Conservation (phyloP, 2,888 invertebrate species). For the Scaptomyza flava region DNA sequence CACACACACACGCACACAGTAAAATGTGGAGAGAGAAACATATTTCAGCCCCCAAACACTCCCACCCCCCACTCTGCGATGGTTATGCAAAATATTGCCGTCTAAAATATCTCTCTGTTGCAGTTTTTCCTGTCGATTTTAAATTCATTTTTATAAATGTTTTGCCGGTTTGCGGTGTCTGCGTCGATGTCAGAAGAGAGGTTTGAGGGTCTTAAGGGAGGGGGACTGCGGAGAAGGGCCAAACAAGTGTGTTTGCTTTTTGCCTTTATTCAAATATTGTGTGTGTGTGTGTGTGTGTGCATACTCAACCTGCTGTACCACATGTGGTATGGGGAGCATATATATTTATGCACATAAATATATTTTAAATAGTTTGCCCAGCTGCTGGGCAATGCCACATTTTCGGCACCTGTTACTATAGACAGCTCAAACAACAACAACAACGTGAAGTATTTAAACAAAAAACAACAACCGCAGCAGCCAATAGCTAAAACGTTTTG, state of each 20-base stretch:
- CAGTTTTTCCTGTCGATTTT: conserved; percentile 69
- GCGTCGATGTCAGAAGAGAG: not conserved
- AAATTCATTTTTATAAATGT: conserved; percentile 75
- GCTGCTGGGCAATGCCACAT: conserved; percentile 21
- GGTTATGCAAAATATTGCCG: conserved; percentile 52
- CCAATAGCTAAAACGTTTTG: conserved; percentile 26
- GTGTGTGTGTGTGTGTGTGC: not conserved
- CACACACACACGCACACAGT: not conserved
- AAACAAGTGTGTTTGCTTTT: conserved; percentile 18
- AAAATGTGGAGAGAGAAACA: conserved; percentile 27
- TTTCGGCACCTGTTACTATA: conserved; percentile 61
- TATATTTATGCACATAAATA: not conserved
- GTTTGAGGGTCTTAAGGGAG: not conserved
- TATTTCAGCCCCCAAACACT: conserved; percentile 27
- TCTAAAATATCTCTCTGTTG: conserved; percentile 48
- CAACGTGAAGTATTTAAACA: not conserved
- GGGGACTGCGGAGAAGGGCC: not conserved
- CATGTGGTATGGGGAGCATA: conserved; percentile 62
- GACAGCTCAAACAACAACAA: conserved; percentile 10
- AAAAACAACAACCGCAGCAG: not conserved
- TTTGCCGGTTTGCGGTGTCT: conserved; percentile 63
- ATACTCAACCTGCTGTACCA: conserved; percentile 11
- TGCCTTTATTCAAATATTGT: conserved; percentile 18
- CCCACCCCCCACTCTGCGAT: not conserved
- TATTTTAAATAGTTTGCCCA: conserved; percentile 36